A percentile compares a stretch with the other conserved stretches of the same genome.
Conservation (phyloP, 2,113 vertebrate genomes). For the Zeus faber region DNA sequence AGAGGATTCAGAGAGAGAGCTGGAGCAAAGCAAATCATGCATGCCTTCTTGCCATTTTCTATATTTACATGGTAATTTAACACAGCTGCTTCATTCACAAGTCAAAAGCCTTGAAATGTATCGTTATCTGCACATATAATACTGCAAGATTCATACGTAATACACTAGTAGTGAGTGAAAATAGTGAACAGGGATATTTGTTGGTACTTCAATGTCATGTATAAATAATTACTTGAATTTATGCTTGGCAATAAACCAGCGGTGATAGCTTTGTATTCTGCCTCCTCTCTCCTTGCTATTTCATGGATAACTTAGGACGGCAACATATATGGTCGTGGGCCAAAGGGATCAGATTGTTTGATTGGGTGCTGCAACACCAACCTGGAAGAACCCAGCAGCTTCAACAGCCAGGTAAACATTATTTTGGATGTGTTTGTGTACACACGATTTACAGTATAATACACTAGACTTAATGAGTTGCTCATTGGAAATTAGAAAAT, state of each 20-base stretch:
- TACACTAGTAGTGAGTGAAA: too few relatives aligned
- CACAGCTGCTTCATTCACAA: not conserved
- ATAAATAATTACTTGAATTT: too few relatives aligned
- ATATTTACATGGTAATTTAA: not conserved
- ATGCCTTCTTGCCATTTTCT: not conserved
- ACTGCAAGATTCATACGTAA: too few relatives aligned
- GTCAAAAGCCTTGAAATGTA: not conserved
- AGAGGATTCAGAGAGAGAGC: slow-evolving; percentile 4
- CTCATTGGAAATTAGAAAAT: too few relatives aligned
- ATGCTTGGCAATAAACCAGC: too few relatives aligned
- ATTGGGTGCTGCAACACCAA: slow-evolving; percentile 73
- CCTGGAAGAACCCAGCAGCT: slow-evolving; percentile 65
- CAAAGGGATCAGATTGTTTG: slow-evolving; percentile 67
- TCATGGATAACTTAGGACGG: slow-evolving; percentile 67
- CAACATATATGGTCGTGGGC: slow-evolving; percentile 40
- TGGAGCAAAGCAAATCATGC: not conserved
- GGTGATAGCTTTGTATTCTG: too few relatives aligned
- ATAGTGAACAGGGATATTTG: too few relatives aligned
- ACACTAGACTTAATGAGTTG: too few relatives aligned
- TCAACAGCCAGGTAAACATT: slow-evolving; percentile 68
- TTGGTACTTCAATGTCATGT: too few relatives aligned
- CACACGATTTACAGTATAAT: too few relatives aligned
- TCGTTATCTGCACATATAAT: too few relatives aligned
- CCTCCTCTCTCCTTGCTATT: too few relatives aligned
- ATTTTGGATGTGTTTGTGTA: not conserved